Base-by-base conservation (phyloP, 2,888 invertebrate genomes). In the Phengaris arion region DNA sequence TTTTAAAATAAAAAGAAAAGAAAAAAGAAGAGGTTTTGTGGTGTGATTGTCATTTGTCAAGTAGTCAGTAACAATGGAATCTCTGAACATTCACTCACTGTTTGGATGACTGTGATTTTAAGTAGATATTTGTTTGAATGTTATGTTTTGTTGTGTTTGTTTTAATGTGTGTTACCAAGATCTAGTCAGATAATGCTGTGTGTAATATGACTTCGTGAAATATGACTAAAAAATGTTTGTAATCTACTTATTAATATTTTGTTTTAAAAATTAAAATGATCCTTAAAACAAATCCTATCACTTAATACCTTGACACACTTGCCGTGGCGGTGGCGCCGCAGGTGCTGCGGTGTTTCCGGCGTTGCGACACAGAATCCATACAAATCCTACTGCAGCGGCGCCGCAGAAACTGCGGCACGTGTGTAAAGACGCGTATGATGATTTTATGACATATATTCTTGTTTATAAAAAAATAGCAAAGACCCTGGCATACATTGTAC, bases 101-200 rank as follows among this genome's bases (percentile, higher is more conserved):
- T 82, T 55, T 92, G 91, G 90, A 83, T 87, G 87, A 91, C 92
- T 92, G 92, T 92, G 92, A 92, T 92, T 88, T 88, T 89, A 75
- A 69, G 76, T 83, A 84, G 77, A 74, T 88, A 85, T 87, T 84
- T 87, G 82, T 85, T 82, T 87, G 89, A 81, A 81, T 86, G 82
- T 84, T 84, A 81, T 77, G 77, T 81, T 79, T 79, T 79, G 76
- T 79, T 77, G 57, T 74, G 75, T 77, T 79, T 76, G 75, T 79
- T 78, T 78, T 69, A 72, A 22, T 22, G 22, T 75, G 75, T 79
- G 78, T 69, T 70, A 57, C n/a, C 45, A 64, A 15, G 6, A n/a
- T 74, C 74, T n/a, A 74, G 59, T 69, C 59, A 70, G 84, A 82
- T 84, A 84, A 46, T 64, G 12, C 54, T 13, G 55, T 55, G 59